Evolutionary conservation across 2,888 invertebrate genomes (phyloP), one percentile per base, ranked within the genome.

Genomic region (Strigamia maritima): DNA sequence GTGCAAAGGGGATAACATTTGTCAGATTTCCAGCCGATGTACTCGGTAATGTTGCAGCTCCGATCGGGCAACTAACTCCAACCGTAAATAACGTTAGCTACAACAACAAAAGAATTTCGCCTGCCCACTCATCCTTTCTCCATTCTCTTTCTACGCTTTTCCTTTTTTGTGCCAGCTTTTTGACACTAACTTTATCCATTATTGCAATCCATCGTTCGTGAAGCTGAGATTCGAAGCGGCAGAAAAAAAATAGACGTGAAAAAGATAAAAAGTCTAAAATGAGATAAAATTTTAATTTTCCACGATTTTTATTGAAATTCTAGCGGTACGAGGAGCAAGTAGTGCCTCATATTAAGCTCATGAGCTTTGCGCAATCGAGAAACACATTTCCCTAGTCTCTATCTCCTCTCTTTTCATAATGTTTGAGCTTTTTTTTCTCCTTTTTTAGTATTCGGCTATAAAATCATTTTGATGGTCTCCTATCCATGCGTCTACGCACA

Each of bases 21-120:
- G 65, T 65, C 65, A 65, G 65, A 65, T 65, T 65, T 65, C 65
- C 65, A 65, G 65, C 65, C 65, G 65, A 65, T 65, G 65, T 65
- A 65, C 65, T 65, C 65, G 65, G 65, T 65, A 28, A 65, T 65
- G 65, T 65, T 65, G 65, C 65, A 65, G 65, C 65, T 65, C 65
- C 65, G 65, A 65, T 65, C 22, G 65, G 65, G 26, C 65, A 65
- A 65, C 65, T 28, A 26, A 28, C 65, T 65, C 28, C 65, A 28
- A 65, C 65, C 65, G 65, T 65, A 65, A 65, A 65, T 65, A 65
- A 65, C 65, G 65, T 65, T 65, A 65, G 65, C 65, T 65, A 65
- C 65, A 65, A 65, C 65, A 65, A 65, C 65, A 65, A 65, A 65
- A 65, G 65, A 65, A 65, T 65, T 65, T 65, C 65, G 19, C 26